Percentiles rank a stretch among this genome's conserved stretches.
phyloP scores from a whole-genome alignment of 2,113 vertebrate genomes.

The Plecturocebus donacophilus region DNA sequence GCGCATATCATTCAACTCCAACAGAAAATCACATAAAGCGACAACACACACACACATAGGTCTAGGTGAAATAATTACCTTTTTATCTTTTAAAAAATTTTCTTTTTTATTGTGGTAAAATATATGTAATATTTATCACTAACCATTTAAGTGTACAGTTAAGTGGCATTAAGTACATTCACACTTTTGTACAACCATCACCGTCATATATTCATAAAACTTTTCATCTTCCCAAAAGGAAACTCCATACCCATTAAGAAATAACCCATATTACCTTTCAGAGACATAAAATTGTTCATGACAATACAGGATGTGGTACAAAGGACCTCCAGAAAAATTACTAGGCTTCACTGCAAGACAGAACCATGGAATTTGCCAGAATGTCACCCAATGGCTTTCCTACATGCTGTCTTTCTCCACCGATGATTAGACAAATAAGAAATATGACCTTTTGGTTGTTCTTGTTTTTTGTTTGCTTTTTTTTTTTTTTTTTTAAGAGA shows the following conservation, averaged over 20 bases:
- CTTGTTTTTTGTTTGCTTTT: no score
- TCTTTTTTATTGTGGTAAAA: neutral
- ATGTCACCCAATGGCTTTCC: neutral
- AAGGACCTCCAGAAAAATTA: neutral
- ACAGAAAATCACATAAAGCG: neutral
- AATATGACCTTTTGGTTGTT: neutral
- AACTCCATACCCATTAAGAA: neutral
- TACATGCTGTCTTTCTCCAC: neutral
- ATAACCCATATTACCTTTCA: neutral
- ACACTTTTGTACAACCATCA: neutral
- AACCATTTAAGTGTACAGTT: neutral
- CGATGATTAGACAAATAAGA: neutral
- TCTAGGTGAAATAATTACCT: neutral
- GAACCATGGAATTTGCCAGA: neutral
- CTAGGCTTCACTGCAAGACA: neutral
- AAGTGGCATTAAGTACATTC: neutral
- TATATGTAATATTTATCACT: neutral
- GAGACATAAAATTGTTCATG: neutral
- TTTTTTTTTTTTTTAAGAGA: no score
- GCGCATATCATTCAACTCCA: neutral
- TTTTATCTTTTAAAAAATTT: neutral
- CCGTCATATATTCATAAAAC: neutral
- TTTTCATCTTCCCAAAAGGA: conserved; percentile 15
- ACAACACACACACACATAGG: neutral
- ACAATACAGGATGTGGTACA: neutral